Conservation (phyloP, 2,888 invertebrate species). For the Muschampia plurimacula region DNA sequence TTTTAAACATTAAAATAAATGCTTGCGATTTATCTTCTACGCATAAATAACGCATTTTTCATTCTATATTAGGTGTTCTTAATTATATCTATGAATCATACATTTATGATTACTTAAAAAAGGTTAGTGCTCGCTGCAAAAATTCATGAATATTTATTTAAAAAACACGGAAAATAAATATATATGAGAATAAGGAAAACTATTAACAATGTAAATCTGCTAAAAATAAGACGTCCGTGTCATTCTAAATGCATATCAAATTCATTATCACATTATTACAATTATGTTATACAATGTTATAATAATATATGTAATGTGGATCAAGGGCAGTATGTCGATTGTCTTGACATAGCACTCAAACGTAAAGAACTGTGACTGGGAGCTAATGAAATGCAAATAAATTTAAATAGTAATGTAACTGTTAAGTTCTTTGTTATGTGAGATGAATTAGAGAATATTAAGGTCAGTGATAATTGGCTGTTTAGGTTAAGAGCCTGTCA, state of each 20-base stretch:
- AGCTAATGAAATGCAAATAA: constrained; percentile 28
- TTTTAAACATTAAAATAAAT: neutral
- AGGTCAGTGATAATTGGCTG: neutral
- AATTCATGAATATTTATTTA: no score
- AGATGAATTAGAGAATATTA: constrained; percentile 8
- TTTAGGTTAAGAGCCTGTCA: no score
- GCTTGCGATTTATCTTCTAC: neutral
- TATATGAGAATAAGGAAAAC: no score
- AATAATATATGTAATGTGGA: constrained; percentile 56
- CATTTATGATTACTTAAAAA: no score
- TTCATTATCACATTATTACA: constrained; percentile 22
- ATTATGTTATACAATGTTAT: neutral
- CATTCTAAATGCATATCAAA: constrained; percentile 5
- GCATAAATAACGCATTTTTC: neutral
- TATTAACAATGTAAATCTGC: no score
- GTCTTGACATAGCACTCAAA: constrained; percentile 45
- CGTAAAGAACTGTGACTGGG: constrained; percentile 17
- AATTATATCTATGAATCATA: no score
- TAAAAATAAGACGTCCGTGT: constrained; percentile 3
- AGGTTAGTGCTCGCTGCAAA: no score
- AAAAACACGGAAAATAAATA: no score
- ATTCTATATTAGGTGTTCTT: neutral
- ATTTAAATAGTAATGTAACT: constrained; percentile 24
- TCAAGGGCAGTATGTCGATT: constrained; percentile 58
- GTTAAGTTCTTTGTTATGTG: neutral